A percentile compares a stretch with the other conserved stretches of the same genome.
Evolutionary conservation across 2,113 vertebrate genomes (phyloP).

Genomic region (Microcebus griseorufus): DNA sequence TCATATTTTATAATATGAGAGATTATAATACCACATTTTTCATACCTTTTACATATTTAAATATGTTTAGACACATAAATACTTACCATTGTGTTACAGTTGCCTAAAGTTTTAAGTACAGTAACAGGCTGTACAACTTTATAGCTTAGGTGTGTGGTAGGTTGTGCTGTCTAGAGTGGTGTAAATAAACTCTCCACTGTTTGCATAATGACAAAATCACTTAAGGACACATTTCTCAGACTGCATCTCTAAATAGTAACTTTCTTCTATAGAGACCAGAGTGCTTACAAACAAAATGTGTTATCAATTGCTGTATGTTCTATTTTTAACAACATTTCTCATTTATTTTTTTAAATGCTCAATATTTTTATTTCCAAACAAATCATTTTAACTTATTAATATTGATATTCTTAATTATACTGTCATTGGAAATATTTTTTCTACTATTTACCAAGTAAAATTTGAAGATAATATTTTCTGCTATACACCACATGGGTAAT

Average conservation of each 20-base stretch:
- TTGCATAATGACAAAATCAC: neutral
- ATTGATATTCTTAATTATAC: neutral
- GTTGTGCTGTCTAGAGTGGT: neutral
- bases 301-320: neutral
- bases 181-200: neutral
- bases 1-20: neutral
- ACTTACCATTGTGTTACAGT: neutral
- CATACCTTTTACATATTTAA: neutral
- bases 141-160: neutral
- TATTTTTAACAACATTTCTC: neutral
- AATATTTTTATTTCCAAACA: slow-evolving; percentile 32
- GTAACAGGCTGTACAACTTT: neutral
- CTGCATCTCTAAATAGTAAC: neutral
- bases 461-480: neutral
- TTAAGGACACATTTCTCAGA: neutral
- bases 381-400: neutral
- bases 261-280: neutral
- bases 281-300: neutral
- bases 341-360: neutral
- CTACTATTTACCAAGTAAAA: neutral
- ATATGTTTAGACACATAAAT: neutral
- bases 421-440: neutral
- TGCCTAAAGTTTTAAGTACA: neutral
- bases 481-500: neutral
- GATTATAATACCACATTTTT: neutral